phyloP scores from a whole-genome alignment of 2,113 vertebrate genomes.

The Marmota monax region DNA sequence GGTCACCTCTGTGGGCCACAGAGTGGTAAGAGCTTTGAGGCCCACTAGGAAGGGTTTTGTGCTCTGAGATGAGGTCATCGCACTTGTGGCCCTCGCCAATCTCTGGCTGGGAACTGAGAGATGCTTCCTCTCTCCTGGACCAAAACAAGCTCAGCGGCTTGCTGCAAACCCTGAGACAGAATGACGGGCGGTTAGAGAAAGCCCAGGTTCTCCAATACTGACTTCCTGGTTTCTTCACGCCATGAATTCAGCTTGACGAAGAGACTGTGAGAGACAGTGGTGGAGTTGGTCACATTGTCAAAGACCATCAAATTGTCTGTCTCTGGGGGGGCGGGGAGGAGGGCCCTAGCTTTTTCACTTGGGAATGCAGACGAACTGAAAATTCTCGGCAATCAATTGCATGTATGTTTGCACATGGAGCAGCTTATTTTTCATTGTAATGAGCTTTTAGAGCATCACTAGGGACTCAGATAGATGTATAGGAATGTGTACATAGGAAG shows the following conservation, averaged over 20 bases:
- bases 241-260: slow-evolving; percentile 64
- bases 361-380: slow-evolving; percentile 71
- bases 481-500: slow-evolving; percentile 77
- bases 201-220: not conserved
- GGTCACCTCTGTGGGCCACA: not conserved
- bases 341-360: slow-evolving; percentile 10
- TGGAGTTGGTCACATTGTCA: not conserved
- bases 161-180: not conserved
- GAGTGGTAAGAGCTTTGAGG: not conserved
- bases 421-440: slow-evolving; percentile 85
- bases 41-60: not conserved
- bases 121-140: not conserved
- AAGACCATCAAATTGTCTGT: not conserved
- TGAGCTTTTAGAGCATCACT: slow-evolving; percentile 83
- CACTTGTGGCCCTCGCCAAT: not conserved
- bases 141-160: not conserved
- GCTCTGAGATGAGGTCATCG: not conserved
- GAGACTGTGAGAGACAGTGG: not conserved
- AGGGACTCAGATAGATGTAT: slow-evolving; percentile 81
- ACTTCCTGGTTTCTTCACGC: slow-evolving; percentile 30
- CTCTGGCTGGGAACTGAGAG: not conserved
- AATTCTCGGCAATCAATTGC: slow-evolving; percentile 70
- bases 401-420: slow-evolving; percentile 73
- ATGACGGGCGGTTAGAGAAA: slow-evolving; percentile 8
- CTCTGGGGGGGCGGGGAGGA: not conserved